phyloP scores from a whole-genome alignment of 2,888 invertebrate genomes.

The Adelognathus sp. region DNA sequence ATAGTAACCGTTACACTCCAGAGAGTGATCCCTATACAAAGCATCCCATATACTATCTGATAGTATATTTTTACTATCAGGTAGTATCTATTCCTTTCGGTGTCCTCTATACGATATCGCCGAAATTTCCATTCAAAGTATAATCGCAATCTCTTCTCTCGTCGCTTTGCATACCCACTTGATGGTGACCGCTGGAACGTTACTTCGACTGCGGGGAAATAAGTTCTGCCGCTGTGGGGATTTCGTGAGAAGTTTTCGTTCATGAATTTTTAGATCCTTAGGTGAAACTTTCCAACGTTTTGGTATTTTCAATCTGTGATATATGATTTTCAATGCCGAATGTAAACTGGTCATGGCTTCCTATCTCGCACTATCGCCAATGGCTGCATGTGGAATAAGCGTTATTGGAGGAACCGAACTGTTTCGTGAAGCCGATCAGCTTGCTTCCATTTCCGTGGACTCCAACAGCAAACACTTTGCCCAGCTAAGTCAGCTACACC shows the following conservation, averaged over 20 bases:
- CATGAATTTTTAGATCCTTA: background rate
- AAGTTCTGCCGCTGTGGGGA: background rate
- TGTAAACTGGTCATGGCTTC: constrained; percentile 12
- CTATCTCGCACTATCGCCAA: background rate
- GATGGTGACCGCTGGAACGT: background rate
- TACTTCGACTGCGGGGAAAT: background rate
- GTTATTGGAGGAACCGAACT: background rate
- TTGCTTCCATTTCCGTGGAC: background rate
- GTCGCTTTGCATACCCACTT: background rate
- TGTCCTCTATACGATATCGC: constrained; percentile 53
- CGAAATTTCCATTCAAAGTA: constrained; percentile 42
- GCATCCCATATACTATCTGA: too few relatives aligned
- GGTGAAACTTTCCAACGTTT: background rate
- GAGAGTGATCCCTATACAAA: too few relatives aligned
- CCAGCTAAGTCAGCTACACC: background rate
- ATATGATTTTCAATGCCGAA: constrained; percentile 21
- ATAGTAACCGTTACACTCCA: too few relatives aligned
- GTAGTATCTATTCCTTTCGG: too few relatives aligned
- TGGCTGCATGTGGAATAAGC: background rate
- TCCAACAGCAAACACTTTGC: background rate
- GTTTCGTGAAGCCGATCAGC: background rate
- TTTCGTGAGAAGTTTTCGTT: background rate
- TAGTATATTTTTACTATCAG: too few relatives aligned
- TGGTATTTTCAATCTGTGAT: constrained; percentile 8
- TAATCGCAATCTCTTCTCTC: background rate